These are phyloP conservation scores for Miltochrista miniata DNA, from an alignment of 2,888 invertebrate genomes.

Conservation along the genomic window DNA sequence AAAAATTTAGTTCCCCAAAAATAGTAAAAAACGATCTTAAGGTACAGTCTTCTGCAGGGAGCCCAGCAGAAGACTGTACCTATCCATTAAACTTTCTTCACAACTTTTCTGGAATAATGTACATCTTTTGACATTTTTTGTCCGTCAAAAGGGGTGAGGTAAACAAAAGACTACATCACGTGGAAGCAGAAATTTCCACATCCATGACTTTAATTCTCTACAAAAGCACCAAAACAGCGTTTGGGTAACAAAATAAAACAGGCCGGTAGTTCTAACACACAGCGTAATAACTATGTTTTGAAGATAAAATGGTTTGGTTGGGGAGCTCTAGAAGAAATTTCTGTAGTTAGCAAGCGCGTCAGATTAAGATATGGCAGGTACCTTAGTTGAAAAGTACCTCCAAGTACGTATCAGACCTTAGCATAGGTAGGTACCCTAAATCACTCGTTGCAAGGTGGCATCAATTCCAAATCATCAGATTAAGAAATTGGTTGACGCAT, in stretches of 20 bases:
- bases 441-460: too few relatives aligned
- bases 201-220: slow-evolving; percentile 16
- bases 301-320: slow-evolving; percentile 25
- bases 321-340: too few relatives aligned
- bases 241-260: slow-evolving; percentile 29
- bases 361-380: too few relatives aligned
- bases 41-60: too few relatives aligned
- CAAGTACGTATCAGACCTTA: too few relatives aligned
- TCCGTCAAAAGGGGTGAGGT: slow-evolving; percentile 23
- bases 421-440: too few relatives aligned
- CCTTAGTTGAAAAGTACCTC: too few relatives aligned
- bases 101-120: slow-evolving; percentile 36
- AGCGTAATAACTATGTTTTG: slow-evolving; percentile 16
- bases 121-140: slow-evolving; percentile 28
- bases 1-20: slow-evolving; percentile 33
- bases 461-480: too few relatives aligned
- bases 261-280: slow-evolving; percentile 28
- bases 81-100: slow-evolving; percentile 24
- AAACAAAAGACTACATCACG: slow-evolving; percentile 24
- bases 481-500: too few relatives aligned
- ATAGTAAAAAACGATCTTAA: slow-evolving; percentile 19
- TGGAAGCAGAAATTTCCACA: slow-evolving; percentile 18
- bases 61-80: too few relatives aligned
- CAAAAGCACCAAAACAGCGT: slow-evolving; percentile 17
- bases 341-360: too few relatives aligned